Evolutionary conservation across 2,113 vertebrate species (phyloP), one percentile per base, ranked within the genome.

Genomic region (Albula glossodonta): DNA sequence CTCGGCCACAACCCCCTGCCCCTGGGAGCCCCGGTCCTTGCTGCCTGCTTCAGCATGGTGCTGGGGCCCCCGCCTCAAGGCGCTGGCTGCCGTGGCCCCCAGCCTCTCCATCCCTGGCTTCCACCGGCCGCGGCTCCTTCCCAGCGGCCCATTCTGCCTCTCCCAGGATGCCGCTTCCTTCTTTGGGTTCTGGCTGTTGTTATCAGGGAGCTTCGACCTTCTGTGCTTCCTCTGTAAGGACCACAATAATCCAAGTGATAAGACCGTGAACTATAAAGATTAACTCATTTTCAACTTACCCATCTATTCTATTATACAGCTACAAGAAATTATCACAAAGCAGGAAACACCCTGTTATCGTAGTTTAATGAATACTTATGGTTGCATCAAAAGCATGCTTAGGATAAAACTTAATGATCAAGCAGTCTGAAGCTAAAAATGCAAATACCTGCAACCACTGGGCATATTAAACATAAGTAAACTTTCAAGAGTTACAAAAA

Each of bases 121-220:
- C 95, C 96, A 96, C 50, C 94, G 93, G 22, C 95, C 95, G 0
- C 95, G 94, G 92, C 94, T 97, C 48, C 94, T 94, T 84, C 95
- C 88, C 0, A 96, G 81, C 0, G 95, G 92, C 80, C 95, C 93
- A 60, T 92, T 94, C 53, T 93, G 91, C 41, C 96, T 92, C 5
- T 96, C 96, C 86, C 96, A 96, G 0, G 94, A 92, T 0, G 94
- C 95, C 7, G 92, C 89, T 90, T 97, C 96, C 81, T 87, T 91
- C 83, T 92, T 94, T 0, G 89, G 94, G 91, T 98, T 97, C 90
- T 96, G 97, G 0, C 94, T 95, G 89, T 96, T 97, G 87, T 97
- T 96, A 91, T 99, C 97, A 0, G 97, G 97, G 19, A 97, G 94
- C 83, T 96, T 96, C 3, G 96, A 96, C 60, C 96, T 96, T 31